phyloP scores from a whole-genome alignment of 2,113 vertebrate species.

The Siphamia tubifer region DNA sequence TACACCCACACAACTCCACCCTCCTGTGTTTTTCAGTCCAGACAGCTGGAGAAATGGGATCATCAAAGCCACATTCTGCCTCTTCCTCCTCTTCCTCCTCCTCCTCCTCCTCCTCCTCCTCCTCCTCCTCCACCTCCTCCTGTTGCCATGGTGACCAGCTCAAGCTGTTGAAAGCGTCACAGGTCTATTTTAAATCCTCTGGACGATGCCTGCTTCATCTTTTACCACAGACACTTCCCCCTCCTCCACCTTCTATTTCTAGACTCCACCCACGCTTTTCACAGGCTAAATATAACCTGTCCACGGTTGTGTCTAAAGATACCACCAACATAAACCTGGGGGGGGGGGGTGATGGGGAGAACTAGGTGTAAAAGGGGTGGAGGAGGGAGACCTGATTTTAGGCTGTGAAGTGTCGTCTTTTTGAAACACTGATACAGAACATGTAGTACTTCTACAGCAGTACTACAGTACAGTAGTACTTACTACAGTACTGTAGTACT shows the following conservation, averaged over 20 bases:
- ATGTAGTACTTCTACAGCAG: no score
- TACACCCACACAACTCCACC: not conserved
- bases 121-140: constrained; percentile 41
- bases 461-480: no score
- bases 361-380: not conserved
- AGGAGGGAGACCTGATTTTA: constrained; percentile 36
- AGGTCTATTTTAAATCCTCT: constrained; percentile 77
- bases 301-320: constrained; percentile 66
- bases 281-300: constrained; percentile 68
- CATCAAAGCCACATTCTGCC: constrained; percentile 49
- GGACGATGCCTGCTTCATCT: constrained; percentile 65
- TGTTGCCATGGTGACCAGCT: constrained; percentile 78
- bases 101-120: no score
- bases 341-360: not conserved
- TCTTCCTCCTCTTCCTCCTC: no score
- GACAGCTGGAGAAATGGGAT: constrained; percentile 52
- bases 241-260: constrained; percentile 64
- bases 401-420: not conserved
- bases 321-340: constrained; percentile 44
- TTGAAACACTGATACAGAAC: not conserved
- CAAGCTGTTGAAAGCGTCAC: constrained; percentile 70
- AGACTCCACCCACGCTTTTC: constrained; percentile 54
- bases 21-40: constrained; percentile 2
- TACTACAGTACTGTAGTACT: no score
- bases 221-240: constrained; percentile 71